Evolutionary conservation across 2,797 vertebrate genomes (phyloP), one percentile per base, ranked within the genome.

Genomic region (Lutjanus campechanus): DNA sequence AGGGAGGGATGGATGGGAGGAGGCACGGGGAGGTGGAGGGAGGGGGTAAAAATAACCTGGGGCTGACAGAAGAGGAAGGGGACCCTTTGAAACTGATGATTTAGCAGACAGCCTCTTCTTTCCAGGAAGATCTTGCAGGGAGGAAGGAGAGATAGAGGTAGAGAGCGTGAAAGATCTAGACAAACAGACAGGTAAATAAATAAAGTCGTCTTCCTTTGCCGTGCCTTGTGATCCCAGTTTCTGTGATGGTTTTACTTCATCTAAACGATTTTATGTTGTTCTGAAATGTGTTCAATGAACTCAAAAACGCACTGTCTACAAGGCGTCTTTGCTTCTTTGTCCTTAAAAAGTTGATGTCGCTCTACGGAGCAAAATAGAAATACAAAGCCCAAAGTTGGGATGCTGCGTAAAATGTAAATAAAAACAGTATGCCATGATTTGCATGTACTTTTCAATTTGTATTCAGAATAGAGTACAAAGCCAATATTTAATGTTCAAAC

Each of bases 51-150:
- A 92, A 93, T 92, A 93, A 93, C 87, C 88, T 68, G 72, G 79
- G 85, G 84, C 83, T 88, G 89, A 88, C 86, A 88, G 90, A 91
- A 86, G 79, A 88, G 89, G 87, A 92, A 92, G 89, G 81, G 65
- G 67, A 86, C 76, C 84, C 85, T 88, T 88, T 89, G 81, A 94
- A 94, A 93, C 73, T 91, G 84, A 95, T 93, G 94, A 95, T 93
- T 92, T 94, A 91, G 90, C 89, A 92, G 91, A 89, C 93, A 85
- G 86, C 69, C 77, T 77, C 79, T 61, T 89, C 75, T 93, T 91
- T 93, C 91, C 86, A 91, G 85, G 79, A 92, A 90, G 73, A 70
- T 56, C 78, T 76, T 65, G 82, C 78, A 85, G 76, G 79, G 81
- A 82, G 67, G 54, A 68, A 82, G 51, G 60, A n/a, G 62, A 44